phyloP scores from a whole-genome alignment of 64 coral and sea anemone species.

The Orbicella faveolata region DNA sequence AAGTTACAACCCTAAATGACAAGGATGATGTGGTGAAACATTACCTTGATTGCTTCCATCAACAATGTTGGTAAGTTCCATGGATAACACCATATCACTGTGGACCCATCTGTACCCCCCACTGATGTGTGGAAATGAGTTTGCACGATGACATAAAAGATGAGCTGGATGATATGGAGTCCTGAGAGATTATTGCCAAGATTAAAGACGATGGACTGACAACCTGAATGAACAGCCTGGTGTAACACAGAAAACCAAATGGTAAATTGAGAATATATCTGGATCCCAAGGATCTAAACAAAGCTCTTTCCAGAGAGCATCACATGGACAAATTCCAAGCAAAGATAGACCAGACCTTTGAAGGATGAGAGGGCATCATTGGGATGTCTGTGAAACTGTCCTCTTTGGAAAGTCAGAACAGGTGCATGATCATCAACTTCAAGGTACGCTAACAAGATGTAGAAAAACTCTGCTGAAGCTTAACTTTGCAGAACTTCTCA shows the following conservation, averaged over 20 bases:
- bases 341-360: slow-evolving; percentile 43
- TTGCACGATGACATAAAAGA: slow-evolving; percentile 39
- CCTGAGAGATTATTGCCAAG: slow-evolving; percentile 26
- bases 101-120: no score
- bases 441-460: no score
- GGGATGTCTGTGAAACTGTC: slow-evolving; percentile 39
- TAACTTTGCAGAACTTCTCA: no score
- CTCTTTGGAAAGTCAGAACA: slow-evolving; percentile 35
- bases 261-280: background rate
- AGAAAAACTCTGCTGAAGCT: no score
- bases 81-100: background rate
- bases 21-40: background rate
- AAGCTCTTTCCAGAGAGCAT: slow-evolving; percentile 22
- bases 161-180: slow-evolving; percentile 28
- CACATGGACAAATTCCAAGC: slow-evolving; percentile 38
- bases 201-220: slow-evolving; percentile 59
- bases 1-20: background rate
- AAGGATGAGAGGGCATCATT: slow-evolving; percentile 25
- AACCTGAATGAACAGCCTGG: slow-evolving; percentile 56
- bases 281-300: slow-evolving; percentile 62
- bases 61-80: slow-evolving; percentile 27
- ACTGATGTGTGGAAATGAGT: no score
- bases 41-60: slow-evolving; percentile 23
- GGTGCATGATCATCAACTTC: background rate
- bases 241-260: slow-evolving; percentile 55